Percentiles rank a stretch among this genome's conserved stretches.
These are phyloP conservation scores for Nemoura dubitans DNA, from an alignment of 2,888 invertebrate genomes.

Conservation along the genomic window DNA sequence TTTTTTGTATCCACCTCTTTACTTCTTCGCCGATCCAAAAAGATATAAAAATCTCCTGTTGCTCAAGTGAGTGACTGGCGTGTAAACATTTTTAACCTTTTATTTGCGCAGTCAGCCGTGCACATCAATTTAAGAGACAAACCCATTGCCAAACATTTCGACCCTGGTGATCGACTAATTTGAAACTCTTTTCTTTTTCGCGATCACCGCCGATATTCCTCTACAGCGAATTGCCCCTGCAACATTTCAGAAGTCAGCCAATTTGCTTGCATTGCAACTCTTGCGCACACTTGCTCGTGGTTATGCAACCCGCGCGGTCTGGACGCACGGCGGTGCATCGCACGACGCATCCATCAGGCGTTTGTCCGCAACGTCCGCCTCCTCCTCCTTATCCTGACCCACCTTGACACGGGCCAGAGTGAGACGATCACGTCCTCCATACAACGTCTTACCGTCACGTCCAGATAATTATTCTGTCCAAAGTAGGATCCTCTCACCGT, in stretches of 20 bases:
- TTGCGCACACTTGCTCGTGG: too few species aligned
- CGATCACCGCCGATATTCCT: too few species aligned
- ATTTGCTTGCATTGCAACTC: too few species aligned
- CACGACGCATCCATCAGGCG: too few species aligned
- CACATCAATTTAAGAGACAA: background rate
- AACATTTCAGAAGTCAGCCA: too few species aligned
- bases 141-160: background rate
- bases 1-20: background rate
- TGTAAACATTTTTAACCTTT: background rate
- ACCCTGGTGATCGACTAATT: background rate
- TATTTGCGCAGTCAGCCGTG: background rate
- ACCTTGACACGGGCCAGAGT: too few species aligned
- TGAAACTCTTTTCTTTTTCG: background rate
- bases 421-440: background rate
- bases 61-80: slow-evolving; percentile 7
- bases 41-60: background rate
- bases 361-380: too few species aligned
- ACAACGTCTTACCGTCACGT: background rate
- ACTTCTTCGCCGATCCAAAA: background rate
- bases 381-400: too few species aligned
- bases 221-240: too few species aligned
- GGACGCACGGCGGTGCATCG: too few species aligned
- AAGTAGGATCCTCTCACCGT: too few species aligned
- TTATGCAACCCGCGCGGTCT: too few species aligned
- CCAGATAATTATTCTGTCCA: slow-evolving; percentile 17